phyloP scores from a whole-genome alignment of 2,113 vertebrate species.

The Phalacrocorax aristotelis region DNA sequence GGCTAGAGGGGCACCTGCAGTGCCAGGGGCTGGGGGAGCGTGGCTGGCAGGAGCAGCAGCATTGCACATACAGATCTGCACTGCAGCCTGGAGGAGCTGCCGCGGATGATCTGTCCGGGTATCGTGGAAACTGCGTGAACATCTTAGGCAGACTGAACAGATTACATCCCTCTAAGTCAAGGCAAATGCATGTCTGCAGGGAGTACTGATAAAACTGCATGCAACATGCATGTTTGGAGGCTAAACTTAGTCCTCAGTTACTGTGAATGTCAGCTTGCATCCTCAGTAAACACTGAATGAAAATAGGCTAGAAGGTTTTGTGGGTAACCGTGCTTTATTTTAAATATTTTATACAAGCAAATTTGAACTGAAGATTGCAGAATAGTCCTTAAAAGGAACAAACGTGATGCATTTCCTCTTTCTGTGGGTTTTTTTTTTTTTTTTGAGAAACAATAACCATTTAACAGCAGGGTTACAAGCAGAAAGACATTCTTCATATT shows the following conservation, averaged over 20 bases:
- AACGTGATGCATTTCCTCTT: neutral
- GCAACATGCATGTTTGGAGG: neutral
- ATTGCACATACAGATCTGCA: neutral
- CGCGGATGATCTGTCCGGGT: neutral
- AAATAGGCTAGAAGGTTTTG: neutral
- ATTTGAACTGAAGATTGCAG: neutral
- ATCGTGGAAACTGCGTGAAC: fast-evolving
- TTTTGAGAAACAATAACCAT: neutral
- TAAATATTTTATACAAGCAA: neutral
- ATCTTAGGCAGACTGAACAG: neutral
- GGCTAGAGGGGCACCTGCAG: neutral
- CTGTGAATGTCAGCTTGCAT: neutral
- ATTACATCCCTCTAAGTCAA: neutral
- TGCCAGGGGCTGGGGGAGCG: neutral
- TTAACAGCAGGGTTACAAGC: neutral
- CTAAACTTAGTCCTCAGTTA: neutral
- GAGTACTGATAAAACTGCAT: neutral
- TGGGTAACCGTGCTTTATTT: neutral
- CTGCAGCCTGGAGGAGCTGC: neutral
- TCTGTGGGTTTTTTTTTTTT: neutral
- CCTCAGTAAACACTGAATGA: neutral
- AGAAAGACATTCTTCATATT: neutral
- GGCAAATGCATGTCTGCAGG: neutral
- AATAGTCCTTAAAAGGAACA: neutral
- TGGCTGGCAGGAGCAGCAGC: neutral